Percentiles rank a stretch among this genome's conserved stretches.
Evolutionary conservation across 2,113 vertebrate species (phyloP).

Genomic region (Oenanthe melanoleuca): DNA sequence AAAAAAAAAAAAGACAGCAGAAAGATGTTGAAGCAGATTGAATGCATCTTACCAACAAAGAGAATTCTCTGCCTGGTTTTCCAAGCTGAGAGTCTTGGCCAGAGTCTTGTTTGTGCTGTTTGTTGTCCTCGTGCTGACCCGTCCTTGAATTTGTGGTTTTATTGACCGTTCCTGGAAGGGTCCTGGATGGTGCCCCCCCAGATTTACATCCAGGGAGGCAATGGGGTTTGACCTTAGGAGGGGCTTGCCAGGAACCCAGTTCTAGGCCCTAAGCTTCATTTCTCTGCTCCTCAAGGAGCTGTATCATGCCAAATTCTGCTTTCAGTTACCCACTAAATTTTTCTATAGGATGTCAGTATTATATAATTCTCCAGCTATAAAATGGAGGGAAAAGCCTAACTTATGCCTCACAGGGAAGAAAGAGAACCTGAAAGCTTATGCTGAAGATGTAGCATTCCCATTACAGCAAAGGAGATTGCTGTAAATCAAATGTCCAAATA

Average conservation of each 20-base stretch:
- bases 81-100: not conserved
- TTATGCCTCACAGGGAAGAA: not conserved
- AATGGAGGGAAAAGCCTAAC: not conserved
- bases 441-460: not conserved
- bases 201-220: not conserved
- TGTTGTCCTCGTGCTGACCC: not conserved
- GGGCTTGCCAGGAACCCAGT: not conserved
- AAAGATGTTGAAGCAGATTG: conserved; percentile 1
- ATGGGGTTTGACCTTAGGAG: not conserved
- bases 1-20: not conserved
- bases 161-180: not conserved
- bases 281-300: not conserved
- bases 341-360: not conserved
- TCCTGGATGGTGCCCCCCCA: not conserved
- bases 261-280: not conserved
- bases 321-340: not conserved
- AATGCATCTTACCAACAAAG: not conserved
- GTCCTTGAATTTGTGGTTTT: not conserved
- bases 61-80: not conserved
- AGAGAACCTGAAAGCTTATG: not conserved
- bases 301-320: not conserved
- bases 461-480: not conserved
- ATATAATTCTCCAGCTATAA: not conserved
- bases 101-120: not conserved
- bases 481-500: not conserved